Percentiles rank a stretch among this genome's conserved stretches.
phyloP scores from a whole-genome alignment of 2,797 vertebrate genomes.

The Semaprochilodus insignis region DNA sequence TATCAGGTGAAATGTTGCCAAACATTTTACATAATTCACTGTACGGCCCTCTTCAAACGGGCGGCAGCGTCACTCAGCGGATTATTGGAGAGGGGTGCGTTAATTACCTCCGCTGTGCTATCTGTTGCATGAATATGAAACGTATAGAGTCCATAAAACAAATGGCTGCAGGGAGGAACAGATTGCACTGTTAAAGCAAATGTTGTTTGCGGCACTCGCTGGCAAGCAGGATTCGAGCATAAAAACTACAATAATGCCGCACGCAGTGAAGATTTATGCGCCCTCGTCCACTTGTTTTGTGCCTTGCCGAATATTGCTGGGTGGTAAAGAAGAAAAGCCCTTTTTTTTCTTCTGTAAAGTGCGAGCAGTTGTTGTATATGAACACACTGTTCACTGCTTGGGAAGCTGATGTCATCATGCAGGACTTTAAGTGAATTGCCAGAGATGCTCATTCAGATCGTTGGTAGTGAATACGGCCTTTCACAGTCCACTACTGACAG shows the following conservation, averaged over 20 bases:
- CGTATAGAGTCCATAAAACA: constrained; percentile 80
- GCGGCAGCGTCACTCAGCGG: constrained; percentile 72
- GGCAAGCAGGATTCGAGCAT: constrained; percentile 76
- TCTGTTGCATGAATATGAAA: constrained; percentile 69
- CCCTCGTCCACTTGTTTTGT: constrained; percentile 68
- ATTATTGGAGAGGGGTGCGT: constrained; percentile 72
- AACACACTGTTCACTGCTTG: constrained; percentile 13
- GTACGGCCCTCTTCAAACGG: constrained; percentile 65
- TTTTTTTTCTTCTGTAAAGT: constrained; percentile 68
- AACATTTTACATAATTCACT: constrained; percentile 78
- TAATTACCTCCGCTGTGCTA: constrained; percentile 69
- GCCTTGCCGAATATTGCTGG: constrained; percentile 73
- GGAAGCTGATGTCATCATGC: constrained; percentile 5
- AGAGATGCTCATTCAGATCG: not conserved
- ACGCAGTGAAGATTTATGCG: constrained; percentile 76
- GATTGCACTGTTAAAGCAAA: constrained; percentile 82
- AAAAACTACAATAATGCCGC: constrained; percentile 79
- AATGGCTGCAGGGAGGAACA: constrained; percentile 78
- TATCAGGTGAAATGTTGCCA: constrained; percentile 74
- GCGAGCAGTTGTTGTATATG: not conserved
- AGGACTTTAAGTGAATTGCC: not conserved
- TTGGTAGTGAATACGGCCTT: constrained; percentile 37
- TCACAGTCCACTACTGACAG: constrained; percentile 25
- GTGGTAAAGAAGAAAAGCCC: constrained; percentile 74
- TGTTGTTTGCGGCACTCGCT: constrained; percentile 76